Evolutionary conservation across 1,140 invertebrate species (phyloP), one percentile per base, ranked within the genome.

Genomic region (Neodiprion lecontei): DNA sequence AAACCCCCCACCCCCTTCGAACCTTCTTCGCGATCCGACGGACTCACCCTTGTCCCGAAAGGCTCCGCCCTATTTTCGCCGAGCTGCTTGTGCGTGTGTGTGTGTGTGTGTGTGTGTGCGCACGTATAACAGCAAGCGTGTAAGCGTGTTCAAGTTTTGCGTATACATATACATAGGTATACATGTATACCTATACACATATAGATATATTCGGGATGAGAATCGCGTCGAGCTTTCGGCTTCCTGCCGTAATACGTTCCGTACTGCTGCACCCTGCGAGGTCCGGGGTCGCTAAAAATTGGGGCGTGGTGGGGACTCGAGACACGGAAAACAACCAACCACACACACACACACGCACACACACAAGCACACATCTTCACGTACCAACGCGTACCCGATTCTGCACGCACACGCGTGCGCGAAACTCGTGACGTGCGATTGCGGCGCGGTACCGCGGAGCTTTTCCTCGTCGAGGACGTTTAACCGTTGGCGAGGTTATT

Each of bases 261-360:
- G 28, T 40, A 40, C 28, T 40, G 28, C 28, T 40, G 28, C 28
- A 40, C 28, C 28, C 28, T 5, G 11, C 53, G n/a, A 61, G 53
- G 53, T 61, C 53, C 53, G 53, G 53, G 53, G 53, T 61, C 53
- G 53, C 5, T 9, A 61, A 61, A 61, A 61, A 61, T 61, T 61
- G 53, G 53, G 53, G 53, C 53, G 53, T 61, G 53, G 53, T 61
- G 53, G 53, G 53, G 53, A 61, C 53, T 61, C 53, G 11, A 21
- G 28, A 40, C 28, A 40, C 1, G 28, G 53, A 17, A 61, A 14
- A 9, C 53, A 14, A 17, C 11, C 11, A 9, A 0, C 3, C 8
- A 17, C 11, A 17, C 11, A 12, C 53, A 14, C 4, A 61, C 50
- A 10, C 10, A 53, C 50, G 50, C 1, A 53, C 50, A 53, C 50